Conservation (phyloP, 2,888 invertebrate species). For the Pandemis heparana region DNA sequence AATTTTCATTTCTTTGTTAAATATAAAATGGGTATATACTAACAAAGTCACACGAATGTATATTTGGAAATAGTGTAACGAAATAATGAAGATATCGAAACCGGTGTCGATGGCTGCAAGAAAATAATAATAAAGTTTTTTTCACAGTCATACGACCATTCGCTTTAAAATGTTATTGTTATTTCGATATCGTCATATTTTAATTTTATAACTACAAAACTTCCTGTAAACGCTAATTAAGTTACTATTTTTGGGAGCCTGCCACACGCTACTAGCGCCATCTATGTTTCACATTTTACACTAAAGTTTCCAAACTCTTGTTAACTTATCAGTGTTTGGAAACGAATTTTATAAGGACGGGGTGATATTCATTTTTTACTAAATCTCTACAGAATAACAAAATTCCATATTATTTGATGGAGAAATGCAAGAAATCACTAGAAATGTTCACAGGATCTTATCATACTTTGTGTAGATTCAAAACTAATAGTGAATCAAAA, state of each 20-base stretch:
- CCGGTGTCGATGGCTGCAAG: background rate
- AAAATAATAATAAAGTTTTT: too few species aligned
- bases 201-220: background rate
- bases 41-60: conserved; percentile 22
- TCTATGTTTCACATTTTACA: background rate
- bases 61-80: background rate
- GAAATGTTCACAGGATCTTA: background rate
- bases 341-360: background rate
- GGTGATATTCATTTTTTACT: too few species aligned
- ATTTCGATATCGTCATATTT: too few species aligned
- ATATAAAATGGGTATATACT: conserved; percentile 33
- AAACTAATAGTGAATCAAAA: background rate
- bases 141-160: too few species aligned
- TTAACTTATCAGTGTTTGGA: too few species aligned
- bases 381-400: background rate
- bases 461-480: background rate
- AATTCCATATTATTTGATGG: background rate
- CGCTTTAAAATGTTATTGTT: too few species aligned
- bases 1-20: conserved; percentile 30
- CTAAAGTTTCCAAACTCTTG: too few species aligned
- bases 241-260: background rate
- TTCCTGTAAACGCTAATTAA: background rate
- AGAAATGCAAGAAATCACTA: background rate
- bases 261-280: background rate
- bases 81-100: background rate